These are phyloP conservation scores for Grus americana DNA, from an alignment of 2,113 vertebrate species.

Conservation along the genomic window DNA sequence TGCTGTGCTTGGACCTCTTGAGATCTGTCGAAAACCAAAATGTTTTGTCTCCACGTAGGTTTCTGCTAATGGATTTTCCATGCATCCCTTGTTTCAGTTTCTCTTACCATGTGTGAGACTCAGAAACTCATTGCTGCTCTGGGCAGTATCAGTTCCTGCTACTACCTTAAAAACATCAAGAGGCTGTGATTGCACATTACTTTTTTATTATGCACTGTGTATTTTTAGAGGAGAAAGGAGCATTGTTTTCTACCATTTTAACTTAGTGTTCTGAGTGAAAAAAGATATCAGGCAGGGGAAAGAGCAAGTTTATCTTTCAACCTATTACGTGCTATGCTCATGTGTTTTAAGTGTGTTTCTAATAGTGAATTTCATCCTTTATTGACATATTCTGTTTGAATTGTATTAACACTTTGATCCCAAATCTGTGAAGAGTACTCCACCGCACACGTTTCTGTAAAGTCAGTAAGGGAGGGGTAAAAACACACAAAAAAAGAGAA, in stretches of 20 bases:
- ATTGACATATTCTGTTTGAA: not conserved
- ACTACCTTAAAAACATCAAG: slow-evolving; percentile 25
- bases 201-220: not conserved
- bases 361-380: not conserved
- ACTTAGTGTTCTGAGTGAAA: not conserved
- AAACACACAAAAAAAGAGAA: not conserved
- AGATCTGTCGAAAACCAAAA: slow-evolving; percentile 30
- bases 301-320: not conserved
- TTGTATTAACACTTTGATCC: not conserved
- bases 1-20: slow-evolving; percentile 36
- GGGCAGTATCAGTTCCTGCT: slow-evolving; percentile 49
- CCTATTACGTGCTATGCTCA: not conserved
- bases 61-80: slow-evolving; percentile 62
- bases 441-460: not conserved
- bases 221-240: slow-evolving; percentile 21
- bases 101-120: not conserved
- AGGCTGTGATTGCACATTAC: not conserved
- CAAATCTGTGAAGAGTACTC: not conserved
- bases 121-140: slow-evolving; percentile 43
- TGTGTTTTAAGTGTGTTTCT: not conserved
- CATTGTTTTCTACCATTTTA: not conserved
- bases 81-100: slow-evolving; percentile 34
- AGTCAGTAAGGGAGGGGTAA: not conserved
- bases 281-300: not conserved
- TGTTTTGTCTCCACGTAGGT: slow-evolving; percentile 39